Conservation (phyloP, 2,113 vertebrate species). For the Notothenia rossii region DNA sequence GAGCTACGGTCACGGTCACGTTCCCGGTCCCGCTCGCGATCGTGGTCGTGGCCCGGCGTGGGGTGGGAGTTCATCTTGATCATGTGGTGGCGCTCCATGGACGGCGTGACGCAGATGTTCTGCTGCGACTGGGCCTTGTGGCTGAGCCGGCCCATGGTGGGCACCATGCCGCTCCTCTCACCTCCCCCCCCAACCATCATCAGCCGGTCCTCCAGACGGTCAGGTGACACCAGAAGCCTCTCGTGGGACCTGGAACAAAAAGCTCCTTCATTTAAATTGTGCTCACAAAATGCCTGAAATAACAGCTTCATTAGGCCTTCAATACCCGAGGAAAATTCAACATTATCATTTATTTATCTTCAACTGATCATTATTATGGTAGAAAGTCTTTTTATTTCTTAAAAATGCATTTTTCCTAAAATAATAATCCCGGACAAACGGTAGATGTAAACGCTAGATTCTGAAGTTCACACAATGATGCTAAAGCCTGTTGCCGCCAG, state of each 20-base stretch:
- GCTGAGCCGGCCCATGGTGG: constrained; percentile 81
- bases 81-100: constrained; percentile 89
- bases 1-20: constrained; percentile 74
- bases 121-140: constrained; percentile 88
- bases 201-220: constrained; percentile 78
- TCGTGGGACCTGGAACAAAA: constrained; percentile 75
- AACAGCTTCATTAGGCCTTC: background rate
- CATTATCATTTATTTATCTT: background rate
- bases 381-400: too few relatives aligned
- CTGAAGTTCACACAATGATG: too few relatives aligned
- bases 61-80: constrained; percentile 92
- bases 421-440: too few relatives aligned
- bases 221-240: constrained; percentile 78
- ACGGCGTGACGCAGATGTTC: constrained; percentile 88
- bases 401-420: background rate
- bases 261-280: background rate
- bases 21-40: constrained; percentile 16
- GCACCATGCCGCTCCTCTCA: constrained; percentile 72
- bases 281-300: background rate
- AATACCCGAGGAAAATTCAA: background rate
- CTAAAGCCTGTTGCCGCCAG: too few relatives aligned
- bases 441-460: too few relatives aligned
- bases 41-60: constrained; percentile 82
- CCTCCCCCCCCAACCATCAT: constrained; percentile 47
- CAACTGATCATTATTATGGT: too few relatives aligned